Conservation (phyloP, 2,113 vertebrate species). For the Periophthalmus modestus region DNA sequence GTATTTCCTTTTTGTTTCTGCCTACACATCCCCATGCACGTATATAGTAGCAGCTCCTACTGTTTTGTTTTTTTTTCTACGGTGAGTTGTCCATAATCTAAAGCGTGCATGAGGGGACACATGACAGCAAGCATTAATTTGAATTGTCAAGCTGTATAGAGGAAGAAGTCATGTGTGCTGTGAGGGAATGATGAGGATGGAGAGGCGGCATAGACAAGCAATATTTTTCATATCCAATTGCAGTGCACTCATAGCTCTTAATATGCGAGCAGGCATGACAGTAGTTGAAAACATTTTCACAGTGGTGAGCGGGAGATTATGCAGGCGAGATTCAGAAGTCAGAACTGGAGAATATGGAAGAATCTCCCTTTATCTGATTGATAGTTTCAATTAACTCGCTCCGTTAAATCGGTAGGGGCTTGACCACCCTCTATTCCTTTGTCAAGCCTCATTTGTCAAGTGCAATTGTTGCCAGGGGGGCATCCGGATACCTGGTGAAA, state of each 20-base stretch:
- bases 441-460: slow-evolving; percentile 68
- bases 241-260: slow-evolving; percentile 29
- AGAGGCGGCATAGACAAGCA: slow-evolving; percentile 27
- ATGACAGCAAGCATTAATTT: slow-evolving; percentile 46
- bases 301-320: slow-evolving; percentile 40
- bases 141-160: slow-evolving; percentile 32
- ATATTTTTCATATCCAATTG: slow-evolving; percentile 46
- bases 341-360: slow-evolving; percentile 37
- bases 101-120: slow-evolving; percentile 36
- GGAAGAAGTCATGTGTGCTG: slow-evolving; percentile 34
- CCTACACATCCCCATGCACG: slow-evolving; percentile 42
- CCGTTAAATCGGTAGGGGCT: slow-evolving; percentile 61
- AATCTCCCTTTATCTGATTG: slow-evolving; percentile 59
- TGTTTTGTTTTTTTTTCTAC: slow-evolving; percentile 21
- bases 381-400: slow-evolving; percentile 75
- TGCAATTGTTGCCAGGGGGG: slow-evolving; percentile 59
- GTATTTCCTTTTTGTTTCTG: slow-evolving; percentile 67
- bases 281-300: slow-evolving; percentile 26
- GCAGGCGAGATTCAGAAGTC: slow-evolving; percentile 39
- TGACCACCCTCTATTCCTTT: slow-evolving; percentile 68
- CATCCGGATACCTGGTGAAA: slow-evolving; percentile 44
- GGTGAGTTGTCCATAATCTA: slow-evolving; percentile 15
- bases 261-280: slow-evolving; percentile 34
- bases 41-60: slow-evolving; percentile 24
- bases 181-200: slow-evolving; percentile 38